Evolutionary conservation across 2,113 vertebrate genomes (phyloP).

Genomic region (Falcunculus frontatus): DNA sequence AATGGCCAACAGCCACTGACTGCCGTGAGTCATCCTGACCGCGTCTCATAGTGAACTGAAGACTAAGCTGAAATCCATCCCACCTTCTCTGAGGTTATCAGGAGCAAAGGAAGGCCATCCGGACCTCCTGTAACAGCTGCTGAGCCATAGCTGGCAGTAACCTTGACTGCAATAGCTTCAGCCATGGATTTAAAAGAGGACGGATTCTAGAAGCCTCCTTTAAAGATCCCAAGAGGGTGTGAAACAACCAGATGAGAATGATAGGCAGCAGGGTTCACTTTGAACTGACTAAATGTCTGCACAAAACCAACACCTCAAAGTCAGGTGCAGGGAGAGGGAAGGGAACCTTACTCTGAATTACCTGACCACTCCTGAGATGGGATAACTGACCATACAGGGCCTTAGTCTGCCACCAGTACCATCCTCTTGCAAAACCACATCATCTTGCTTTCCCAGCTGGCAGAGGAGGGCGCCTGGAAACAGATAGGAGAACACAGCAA

Average conservation of each 20-base stretch:
- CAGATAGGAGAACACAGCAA: neutral
- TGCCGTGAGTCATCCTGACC: neutral
- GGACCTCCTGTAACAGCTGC: neutral
- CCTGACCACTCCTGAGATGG: neutral
- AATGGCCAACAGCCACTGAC: neutral
- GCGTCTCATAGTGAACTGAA: neutral
- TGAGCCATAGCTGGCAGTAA: neutral
- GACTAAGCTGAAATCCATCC: neutral
- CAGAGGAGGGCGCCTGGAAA: neutral
- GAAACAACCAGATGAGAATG: neutral
- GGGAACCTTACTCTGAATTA: neutral
- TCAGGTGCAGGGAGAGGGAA: neutral
- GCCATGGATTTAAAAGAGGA: neutral
- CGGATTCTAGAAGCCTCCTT: neutral
- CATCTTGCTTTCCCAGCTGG: neutral
- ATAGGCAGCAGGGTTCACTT: neutral
- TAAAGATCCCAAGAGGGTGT: neutral
- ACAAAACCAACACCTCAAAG: neutral
- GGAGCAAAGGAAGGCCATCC: slow-evolving; percentile 7
- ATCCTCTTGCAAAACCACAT: neutral
- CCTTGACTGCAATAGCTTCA: neutral
- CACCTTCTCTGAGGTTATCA: neutral
- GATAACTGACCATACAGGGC: neutral
- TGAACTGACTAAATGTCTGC: neutral
- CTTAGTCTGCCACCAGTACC: neutral